A percentile compares a stretch with the other conserved stretches of the same genome.
Conservation (phyloP, 1,140 invertebrate species). For the Halyomorpha halys region DNA sequence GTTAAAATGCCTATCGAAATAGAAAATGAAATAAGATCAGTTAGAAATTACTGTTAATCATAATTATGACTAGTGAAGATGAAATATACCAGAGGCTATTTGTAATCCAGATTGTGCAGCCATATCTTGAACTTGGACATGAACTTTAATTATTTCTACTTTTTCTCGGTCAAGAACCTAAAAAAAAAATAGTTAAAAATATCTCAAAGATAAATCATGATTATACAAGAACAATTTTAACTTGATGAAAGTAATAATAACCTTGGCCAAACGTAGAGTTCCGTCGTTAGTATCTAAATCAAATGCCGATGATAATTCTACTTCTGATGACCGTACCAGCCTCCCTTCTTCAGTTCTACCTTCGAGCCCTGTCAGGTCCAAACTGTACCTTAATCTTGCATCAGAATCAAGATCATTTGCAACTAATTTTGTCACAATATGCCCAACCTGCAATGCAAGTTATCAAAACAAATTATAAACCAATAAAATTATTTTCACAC, state of each 20-base stretch:
- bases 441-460: conserved; percentile 48
- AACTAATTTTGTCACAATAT: conserved; percentile 52
- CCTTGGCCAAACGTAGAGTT: conserved; percentile 18
- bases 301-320: conserved; percentile 58
- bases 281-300: conserved; percentile 67
- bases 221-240: neutral
- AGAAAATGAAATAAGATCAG: neutral
- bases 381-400: conserved; percentile 60
- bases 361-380: conserved; percentile 57
- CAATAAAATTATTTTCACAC: too few relatives aligned
- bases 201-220: neutral
- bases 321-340: conserved; percentile 55
- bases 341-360: conserved; percentile 71
- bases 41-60: neutral
- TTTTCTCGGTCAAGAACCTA: conserved; percentile 63
- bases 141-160: conserved; percentile 66
- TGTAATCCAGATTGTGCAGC: conserved; percentile 64
- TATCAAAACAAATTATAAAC: neutral
- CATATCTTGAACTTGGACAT: conserved; percentile 71
- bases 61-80: neutral
- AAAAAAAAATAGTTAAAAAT: neutral
- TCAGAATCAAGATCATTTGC: conserved; percentile 69
- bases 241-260: neutral
- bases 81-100: conserved; percentile 49
- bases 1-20: conserved; percentile 51